Evolutionary conservation across 2,113 vertebrate genomes (phyloP), one percentile per base, ranked within the genome.

Genomic region (Agapornis roseicollis): DNA sequence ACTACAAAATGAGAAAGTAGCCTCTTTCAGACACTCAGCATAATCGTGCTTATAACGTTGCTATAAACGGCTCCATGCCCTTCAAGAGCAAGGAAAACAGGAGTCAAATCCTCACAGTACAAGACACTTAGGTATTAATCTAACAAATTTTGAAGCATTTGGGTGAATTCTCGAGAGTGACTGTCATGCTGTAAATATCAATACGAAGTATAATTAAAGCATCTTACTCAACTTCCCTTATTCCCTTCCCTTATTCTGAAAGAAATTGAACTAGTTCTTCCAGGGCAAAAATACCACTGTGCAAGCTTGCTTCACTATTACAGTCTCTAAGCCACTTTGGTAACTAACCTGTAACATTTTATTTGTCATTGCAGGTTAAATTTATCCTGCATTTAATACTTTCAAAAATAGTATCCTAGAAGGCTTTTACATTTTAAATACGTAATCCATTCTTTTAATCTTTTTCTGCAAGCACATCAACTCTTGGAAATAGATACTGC

Each of bases 21-120:
- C 9, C 58, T 61, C 39, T 69, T 90, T 60, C 72, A 77, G 80
- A 70, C 20, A 68, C 19, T 85, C 64, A 80, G 70, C 33, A 23
- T 33, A 69, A 85, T 50, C 0, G 0, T 1, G 1, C 35, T 77
- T 13, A 47, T 18, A 33, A 39, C 15, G 11, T 8, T 80, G 64
- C 37, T 69, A 56, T 49, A 52, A 72, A 93, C 29, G 52, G 47
- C 33, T 89, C 44, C 72, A 10, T 7, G 49, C 10, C 70, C 81
- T 89, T 91, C 70, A 52, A 37, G 27, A 39, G 46, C 60, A 10
- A 14, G 27, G 28, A 88, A 83, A 9, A 44, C 52, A 70, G 74
- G 42, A 76, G 1, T 65, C 31, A 79, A 85, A 85, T 79, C 27
- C 24, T 80, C 37, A 50, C 11, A 76, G 35, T 22, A 82, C 7